Evolutionary conservation across 2,113 vertebrate genomes (phyloP), one percentile per base, ranked within the genome.

Genomic region (Pelobates fuscus): DNA sequence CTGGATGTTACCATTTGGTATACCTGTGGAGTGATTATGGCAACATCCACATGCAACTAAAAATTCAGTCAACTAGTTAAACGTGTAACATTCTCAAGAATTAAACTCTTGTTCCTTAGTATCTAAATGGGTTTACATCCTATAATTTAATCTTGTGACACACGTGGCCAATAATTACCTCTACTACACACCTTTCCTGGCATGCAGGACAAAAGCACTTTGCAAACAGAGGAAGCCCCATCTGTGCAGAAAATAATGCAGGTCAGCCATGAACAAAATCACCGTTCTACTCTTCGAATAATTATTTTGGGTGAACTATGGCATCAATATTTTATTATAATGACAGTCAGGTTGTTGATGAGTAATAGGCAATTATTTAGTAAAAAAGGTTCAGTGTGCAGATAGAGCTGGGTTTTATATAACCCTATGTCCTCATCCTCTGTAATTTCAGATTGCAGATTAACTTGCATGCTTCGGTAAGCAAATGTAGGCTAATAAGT

Each of bases 341-440:
- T 55, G 37, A 25, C 25, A 49, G n/a, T 61, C 55, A 60, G 49
- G 20, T 67, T 37, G 59, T 37, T 54, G 20, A 24, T 24, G 32
- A 23, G 24, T 12, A 75, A 46, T 10, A 5, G 63, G 24, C 11
- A 75, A 59, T 67, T 67, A 59, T 67, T 67, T 24, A 44, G 55
- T 66, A 59, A 67, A 59, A 67, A 67, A 57, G 2, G 23, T 37
- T 65, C 23, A 2, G 61, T 57, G 12, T 43, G 6, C 2, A 59
- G 37, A 59, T 21, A n/a, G 1, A n/a, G 25, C n/a, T 30, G 26
- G 63, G 20, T 11, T 69, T 64, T 18, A 49, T 49, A 41, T 20
- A 29, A n/a, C 66, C 72, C 64, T 14, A 32, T 67, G 72, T 49
- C 32, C 72, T 67, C 72, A 76, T 67, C 64, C 18, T 23, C 20